These are phyloP conservation scores for Microcebus griseorufus DNA, from an alignment of 2,113 vertebrate species.

Conservation along the genomic window DNA sequence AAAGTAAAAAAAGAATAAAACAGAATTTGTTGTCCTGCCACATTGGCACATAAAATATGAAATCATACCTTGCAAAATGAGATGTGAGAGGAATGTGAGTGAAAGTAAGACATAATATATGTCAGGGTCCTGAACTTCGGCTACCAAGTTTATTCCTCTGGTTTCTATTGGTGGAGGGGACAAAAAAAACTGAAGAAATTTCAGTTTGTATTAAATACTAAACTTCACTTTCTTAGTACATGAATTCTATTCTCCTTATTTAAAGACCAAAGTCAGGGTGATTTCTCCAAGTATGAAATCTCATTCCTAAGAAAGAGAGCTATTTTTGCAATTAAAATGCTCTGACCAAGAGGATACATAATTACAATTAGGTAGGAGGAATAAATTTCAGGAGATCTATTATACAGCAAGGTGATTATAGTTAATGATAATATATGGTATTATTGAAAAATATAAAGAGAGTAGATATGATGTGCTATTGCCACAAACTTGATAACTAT, in stretches of 20 bases:
- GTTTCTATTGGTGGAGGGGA: background rate
- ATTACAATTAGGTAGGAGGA: background rate
- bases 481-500: too few relatives aligned
- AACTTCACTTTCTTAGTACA: background rate
- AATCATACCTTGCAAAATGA: background rate
- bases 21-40: background rate
- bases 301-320: background rate
- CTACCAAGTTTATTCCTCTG: background rate
- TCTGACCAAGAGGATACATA: background rate
- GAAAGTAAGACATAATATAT: background rate
- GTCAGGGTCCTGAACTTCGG: background rate
- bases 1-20: background rate
- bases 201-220: background rate
- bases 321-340: background rate
- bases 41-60: background rate
- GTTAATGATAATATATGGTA: background rate
- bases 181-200: too few relatives aligned
- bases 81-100: background rate
- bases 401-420: background rate
- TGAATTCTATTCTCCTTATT: background rate
- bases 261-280: background rate
- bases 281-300: background rate
- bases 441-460: background rate
- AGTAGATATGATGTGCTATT: background rate
- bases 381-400: background rate